Base-by-base conservation (phyloP, 1,140 invertebrate genomes). In the Ruditapes philippinarum region DNA sequence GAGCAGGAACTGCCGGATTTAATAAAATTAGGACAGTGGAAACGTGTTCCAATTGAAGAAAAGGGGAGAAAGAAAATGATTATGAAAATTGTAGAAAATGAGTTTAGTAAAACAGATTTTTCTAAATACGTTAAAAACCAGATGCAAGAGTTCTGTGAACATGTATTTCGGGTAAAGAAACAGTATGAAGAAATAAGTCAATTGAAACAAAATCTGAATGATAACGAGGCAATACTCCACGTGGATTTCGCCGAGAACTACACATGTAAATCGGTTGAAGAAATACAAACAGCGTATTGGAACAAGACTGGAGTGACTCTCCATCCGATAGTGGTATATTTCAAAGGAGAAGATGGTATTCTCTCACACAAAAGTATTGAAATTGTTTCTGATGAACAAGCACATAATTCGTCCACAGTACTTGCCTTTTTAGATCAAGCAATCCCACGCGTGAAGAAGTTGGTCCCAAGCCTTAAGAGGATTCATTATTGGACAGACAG, bases 201-300 rank as follows among this genome's bases (percentile, higher is more conserved):
- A 5, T 45, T 45, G 14, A 45, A 45, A 14, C 5, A 45, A 14
- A 45, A 45, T 45, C 42, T 45, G 5, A 5, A 5, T 45, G 42
- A 45, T 7, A 45, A 45, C 14, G 42, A 45, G 14, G 42, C 14
- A 5, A 45, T 45, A 7, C 14, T 5, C 42, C 42, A 45, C 5
- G 14, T 45, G 42, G 42, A 45, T 14, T 45, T 45, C 14, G 42
- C 42, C 5, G 42, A 45, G 51, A 73, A 85, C n/a, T 85, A 74
- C 25, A 0, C 28, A 14, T 85, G 65, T 38, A 19, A 73, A 11
- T 73, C 40, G 11, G 19, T 73, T 22, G 82, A 85, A 85, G 62
- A 85, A 31, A 33, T 85, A 1, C 62, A 85, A 40, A 70, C 3
- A 5, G 82, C 65, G 14, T 85, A 85, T 31, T 74, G 31, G 33